Evolutionary conservation across 2,113 vertebrate species (phyloP).

Genomic region (Xiphophorus hellerii): DNA sequence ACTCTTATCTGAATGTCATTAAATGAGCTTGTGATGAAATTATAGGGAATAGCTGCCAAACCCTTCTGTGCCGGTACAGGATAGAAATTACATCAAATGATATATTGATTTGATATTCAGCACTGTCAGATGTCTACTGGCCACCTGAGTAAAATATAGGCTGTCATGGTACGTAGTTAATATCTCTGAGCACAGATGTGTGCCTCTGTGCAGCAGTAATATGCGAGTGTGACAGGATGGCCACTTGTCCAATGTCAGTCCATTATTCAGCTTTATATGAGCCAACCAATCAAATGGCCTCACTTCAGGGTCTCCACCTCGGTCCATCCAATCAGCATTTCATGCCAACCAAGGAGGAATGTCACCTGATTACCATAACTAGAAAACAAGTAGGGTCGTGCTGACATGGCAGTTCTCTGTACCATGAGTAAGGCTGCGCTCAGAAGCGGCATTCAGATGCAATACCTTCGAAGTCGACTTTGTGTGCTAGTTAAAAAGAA

Average conservation of each 20-base stretch:
- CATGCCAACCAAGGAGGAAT: conserved; percentile 64
- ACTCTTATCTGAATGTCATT: conserved; percentile 48
- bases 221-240: conserved; percentile 32
- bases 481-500: conserved; percentile 28
- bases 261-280: conserved; percentile 65
- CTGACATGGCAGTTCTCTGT: conserved; percentile 47
- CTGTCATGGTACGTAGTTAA: conserved; percentile 28
- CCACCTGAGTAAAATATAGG: conserved; percentile 60
- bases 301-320: conserved; percentile 65
- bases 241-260: conserved; percentile 53
- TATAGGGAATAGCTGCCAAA: conserved; percentile 32
- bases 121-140: conserved; percentile 47
- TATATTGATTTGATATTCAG: conserved; percentile 66
- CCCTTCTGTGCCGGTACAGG: conserved; percentile 20
- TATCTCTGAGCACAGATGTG: conserved; percentile 24
- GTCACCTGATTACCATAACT: conserved; percentile 66
- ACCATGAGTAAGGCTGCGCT: conserved; percentile 14
- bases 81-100: conserved; percentile 52
- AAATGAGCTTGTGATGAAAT: conserved; percentile 51
- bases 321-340: conserved; percentile 67
- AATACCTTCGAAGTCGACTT: background rate
- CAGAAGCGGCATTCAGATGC: conserved; percentile 7
- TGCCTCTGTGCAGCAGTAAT: background rate
- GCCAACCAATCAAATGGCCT: conserved; percentile 68
- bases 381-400: conserved; percentile 47